phyloP scores from a whole-genome alignment of 2,888 invertebrate species.

The Ephialtes manifestator region DNA sequence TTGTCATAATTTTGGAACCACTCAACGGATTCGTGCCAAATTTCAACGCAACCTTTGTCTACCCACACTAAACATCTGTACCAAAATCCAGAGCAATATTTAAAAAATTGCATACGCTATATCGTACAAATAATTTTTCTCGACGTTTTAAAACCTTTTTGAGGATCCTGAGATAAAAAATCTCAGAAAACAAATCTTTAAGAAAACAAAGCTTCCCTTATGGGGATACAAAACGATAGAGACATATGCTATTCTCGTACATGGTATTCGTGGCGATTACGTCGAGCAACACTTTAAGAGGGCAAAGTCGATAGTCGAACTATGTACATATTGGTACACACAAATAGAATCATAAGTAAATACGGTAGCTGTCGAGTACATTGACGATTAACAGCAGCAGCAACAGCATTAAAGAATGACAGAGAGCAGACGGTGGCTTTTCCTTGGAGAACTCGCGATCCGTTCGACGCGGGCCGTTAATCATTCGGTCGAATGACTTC shows the following conservation, averaged over 20 bases:
- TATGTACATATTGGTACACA: conserved; percentile 11
- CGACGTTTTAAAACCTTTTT: too few relatives aligned
- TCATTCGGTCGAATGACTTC: conserved; percentile 73
- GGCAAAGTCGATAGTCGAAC: conserved; percentile 50
- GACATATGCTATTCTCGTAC: not conserved
- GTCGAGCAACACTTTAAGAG: conserved; percentile 15
- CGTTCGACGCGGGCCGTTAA: conserved; percentile 71
- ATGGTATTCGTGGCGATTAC: conserved; percentile 1
- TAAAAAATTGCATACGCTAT: too few relatives aligned
- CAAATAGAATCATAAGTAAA: conserved; percentile 53
- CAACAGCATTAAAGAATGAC: conserved; percentile 21
- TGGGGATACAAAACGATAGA: not conserved
- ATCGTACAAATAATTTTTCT: too few relatives aligned
- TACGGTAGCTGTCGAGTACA: conserved; percentile 26
- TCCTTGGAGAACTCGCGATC: conserved; percentile 51
- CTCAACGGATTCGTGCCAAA: too few relatives aligned
- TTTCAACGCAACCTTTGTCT: too few relatives aligned
- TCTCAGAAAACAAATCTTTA: too few relatives aligned
- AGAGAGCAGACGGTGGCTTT: conserved; percentile 41
- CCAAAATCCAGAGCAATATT: too few relatives aligned
- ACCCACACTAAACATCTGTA: too few relatives aligned
- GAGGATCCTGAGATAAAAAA: too few relatives aligned
- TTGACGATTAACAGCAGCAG: not conserved
- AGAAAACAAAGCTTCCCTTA: too few relatives aligned
- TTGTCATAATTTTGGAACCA: too few relatives aligned